These are phyloP conservation scores for Sinopyrophorus schimmeli DNA, from an alignment of 2,888 invertebrate species.

Conservation along the genomic window DNA sequence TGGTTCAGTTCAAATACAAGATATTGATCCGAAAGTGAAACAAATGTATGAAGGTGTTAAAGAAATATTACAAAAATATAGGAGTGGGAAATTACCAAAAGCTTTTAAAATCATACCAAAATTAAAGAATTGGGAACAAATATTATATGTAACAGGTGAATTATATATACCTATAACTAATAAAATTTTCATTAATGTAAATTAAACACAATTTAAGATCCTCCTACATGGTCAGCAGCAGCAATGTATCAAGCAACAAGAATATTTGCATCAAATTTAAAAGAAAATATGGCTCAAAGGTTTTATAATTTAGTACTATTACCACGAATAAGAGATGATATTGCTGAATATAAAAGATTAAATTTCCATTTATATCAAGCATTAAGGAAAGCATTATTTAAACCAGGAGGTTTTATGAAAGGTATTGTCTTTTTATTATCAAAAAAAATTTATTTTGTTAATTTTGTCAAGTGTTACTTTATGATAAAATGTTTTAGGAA, in stretches of 20 bases:
- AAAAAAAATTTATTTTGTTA: background rate
- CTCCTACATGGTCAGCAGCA: constrained; percentile 96
- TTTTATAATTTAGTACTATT: constrained; percentile 92
- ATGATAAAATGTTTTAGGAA: constrained; percentile 50
- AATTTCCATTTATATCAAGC: constrained; percentile 98
- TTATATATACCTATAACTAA: no score
- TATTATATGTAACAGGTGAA: constrained; percentile 72
- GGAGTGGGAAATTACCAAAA: constrained; percentile 96
- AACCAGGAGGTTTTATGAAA: constrained; percentile 98
- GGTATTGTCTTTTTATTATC: constrained; percentile 50
- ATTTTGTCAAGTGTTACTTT: background rate
- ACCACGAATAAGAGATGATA: constrained; percentile 92
- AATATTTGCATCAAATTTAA: constrained; percentile 96
- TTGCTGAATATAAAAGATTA: constrained; percentile 90
- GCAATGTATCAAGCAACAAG: constrained; percentile 95
- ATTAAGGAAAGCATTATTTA: constrained; percentile 88
- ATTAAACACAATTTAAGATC: constrained; percentile 63
- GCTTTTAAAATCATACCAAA: constrained; percentile 96
- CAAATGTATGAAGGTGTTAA: constrained; percentile 90
- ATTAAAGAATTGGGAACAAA: constrained; percentile 92
- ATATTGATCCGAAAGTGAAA: constrained; percentile 81
- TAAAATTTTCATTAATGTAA: constrained; percentile 8
- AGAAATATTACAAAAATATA: constrained; percentile 83
- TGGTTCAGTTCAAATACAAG: constrained; percentile 73
- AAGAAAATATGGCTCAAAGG: constrained; percentile 94